Evolutionary conservation across 2,888 invertebrate genomes (phyloP).

Genomic region (Dermolepida albohirtum): DNA sequence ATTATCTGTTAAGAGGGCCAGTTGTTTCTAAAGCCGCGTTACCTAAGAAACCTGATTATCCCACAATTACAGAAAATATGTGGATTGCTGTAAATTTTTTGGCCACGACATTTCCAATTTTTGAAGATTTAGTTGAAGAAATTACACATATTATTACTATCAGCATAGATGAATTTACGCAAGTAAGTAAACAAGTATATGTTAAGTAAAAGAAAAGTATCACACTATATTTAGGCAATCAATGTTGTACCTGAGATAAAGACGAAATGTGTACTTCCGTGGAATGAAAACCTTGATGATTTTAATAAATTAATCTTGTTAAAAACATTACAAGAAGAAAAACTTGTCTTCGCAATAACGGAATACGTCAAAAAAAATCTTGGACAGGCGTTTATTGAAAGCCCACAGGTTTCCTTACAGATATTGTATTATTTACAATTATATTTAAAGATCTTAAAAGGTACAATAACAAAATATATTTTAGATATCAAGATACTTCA

Average conservation of each 20-base stretch:
- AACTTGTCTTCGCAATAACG: constrained; percentile 83
- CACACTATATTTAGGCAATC: constrained; percentile 67
- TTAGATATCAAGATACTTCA: constrained; percentile 78
- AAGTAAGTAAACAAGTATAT: constrained; percentile 63
- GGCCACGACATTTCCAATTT: constrained; percentile 69
- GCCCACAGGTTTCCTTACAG: constrained; percentile 78
- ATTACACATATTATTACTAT: constrained; percentile 70
- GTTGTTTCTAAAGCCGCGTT: constrained; percentile 69
- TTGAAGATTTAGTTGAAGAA: constrained; percentile 69
- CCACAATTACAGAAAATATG: constrained; percentile 73
- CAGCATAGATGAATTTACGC: constrained; percentile 71
- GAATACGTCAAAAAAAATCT: constrained; percentile 83
- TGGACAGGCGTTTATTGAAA: constrained; percentile 85
- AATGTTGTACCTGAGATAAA: constrained; percentile 64
- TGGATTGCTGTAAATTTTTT: constrained; percentile 79
- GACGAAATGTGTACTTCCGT: constrained; percentile 62
- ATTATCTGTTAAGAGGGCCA: constrained; percentile 82
- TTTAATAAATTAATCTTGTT: constrained; percentile 88
- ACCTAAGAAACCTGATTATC: constrained; percentile 71
- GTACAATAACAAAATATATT: constrained; percentile 46
- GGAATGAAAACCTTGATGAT: constrained; percentile 73
- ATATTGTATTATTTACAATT: constrained; percentile 66
- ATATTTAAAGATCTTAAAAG: background rate
- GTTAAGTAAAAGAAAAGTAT: too few species aligned
- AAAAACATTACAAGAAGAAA: constrained; percentile 82